Percentiles rank a stretch among this genome's conserved stretches.
phyloP scores from a whole-genome alignment of 2,113 vertebrate species.

The Parotia lawesii region DNA sequence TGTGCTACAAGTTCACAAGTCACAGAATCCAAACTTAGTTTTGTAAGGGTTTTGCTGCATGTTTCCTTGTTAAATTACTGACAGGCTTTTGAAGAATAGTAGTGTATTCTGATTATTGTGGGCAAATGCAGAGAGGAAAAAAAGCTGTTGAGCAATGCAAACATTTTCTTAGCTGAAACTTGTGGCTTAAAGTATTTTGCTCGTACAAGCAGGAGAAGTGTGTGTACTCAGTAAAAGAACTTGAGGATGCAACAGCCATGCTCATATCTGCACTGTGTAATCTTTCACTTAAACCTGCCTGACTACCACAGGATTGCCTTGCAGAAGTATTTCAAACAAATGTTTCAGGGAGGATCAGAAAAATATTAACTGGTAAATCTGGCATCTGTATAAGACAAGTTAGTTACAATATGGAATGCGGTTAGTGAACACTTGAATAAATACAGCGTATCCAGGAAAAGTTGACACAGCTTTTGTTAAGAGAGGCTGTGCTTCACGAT shows the following conservation, averaged over 20 bases:
- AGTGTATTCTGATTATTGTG: not conserved
- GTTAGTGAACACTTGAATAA: not conserved
- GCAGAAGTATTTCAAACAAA: not conserved
- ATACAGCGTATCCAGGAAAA: accelerated
- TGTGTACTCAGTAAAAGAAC: not conserved
- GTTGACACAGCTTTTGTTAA: not conserved
- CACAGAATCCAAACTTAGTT: conserved; percentile 28
- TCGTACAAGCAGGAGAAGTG: not conserved
- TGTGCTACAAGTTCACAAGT: conserved; percentile 31
- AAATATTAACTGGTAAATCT: not conserved
- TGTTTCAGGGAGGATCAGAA: not conserved
- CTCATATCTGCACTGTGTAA: not conserved
- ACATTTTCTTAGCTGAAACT: conserved; percentile 35
- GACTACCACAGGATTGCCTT: not conserved
- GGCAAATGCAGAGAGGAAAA: not conserved
- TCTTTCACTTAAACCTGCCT: not conserved
- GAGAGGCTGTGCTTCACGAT: not conserved
- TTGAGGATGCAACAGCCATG: not conserved
- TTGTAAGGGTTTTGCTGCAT: conserved; percentile 13
- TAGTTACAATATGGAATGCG: not conserved
- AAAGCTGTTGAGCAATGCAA: not conserved
- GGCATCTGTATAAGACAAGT: not conserved
- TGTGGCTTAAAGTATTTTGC: not conserved
- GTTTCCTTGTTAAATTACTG: conserved; percentile 35
- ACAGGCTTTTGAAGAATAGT: conserved; percentile 16